Conservation (phyloP, 2,797 vertebrate species). For the Neosilurus hyrtlii region DNA sequence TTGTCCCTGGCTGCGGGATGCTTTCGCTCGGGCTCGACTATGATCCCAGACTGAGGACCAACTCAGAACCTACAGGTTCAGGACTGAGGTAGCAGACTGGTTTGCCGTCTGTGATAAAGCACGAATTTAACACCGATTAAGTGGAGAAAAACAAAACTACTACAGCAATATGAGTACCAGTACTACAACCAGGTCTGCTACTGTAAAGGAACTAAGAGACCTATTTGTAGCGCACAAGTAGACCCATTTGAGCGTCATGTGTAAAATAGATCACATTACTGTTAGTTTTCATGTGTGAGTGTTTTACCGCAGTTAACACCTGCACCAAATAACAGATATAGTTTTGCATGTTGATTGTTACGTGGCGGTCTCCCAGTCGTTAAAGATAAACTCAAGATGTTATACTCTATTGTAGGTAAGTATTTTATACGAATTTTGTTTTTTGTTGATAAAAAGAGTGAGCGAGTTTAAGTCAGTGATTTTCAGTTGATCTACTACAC, state of each 20-base stretch:
- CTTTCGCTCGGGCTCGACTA: slow-evolving; percentile 81
- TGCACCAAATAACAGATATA: neutral
- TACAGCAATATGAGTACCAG: neutral
- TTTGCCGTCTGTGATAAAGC: neutral
- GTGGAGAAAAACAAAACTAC: neutral
- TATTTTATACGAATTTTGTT: neutral
- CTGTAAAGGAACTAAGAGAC: neutral
- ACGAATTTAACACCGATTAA: neutral
- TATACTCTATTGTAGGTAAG: neutral
- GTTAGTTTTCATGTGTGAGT: neutral
- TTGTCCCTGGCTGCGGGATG: slow-evolving; percentile 89
- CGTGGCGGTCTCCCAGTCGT: neutral
- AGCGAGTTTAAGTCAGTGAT: neutral
- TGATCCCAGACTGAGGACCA: slow-evolving; percentile 61
- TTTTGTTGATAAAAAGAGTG: neutral
- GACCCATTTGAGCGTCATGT: slow-evolving; percentile 1
- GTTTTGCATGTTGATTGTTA: neutral
- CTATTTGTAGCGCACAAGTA: neutral
- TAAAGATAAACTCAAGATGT: neutral
- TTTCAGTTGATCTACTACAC: neutral
- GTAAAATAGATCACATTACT: neutral
- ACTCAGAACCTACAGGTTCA: neutral
- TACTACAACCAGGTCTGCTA: no score
- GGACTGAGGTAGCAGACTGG: neutral
- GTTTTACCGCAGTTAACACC: no score